phyloP scores from a whole-genome alignment of 2,888 invertebrate species.

The Osmoderma eremita region DNA sequence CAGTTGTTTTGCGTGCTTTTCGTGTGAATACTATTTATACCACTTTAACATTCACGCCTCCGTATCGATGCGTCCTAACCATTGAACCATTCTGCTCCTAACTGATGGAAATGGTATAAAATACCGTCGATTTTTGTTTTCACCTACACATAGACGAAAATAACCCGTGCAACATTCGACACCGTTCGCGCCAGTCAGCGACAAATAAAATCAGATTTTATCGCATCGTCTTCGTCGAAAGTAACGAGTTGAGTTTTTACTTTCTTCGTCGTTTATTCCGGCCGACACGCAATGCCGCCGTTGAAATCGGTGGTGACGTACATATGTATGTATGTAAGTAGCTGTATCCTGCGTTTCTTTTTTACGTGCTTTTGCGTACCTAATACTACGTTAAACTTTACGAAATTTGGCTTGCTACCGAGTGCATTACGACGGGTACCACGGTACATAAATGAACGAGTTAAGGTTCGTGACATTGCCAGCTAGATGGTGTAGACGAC shows the following conservation, averaged over 20 bases:
- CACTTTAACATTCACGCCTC: too few species aligned
- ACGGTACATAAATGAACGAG: too few species aligned
- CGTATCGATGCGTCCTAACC: neutral
- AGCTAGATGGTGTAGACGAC: too few species aligned
- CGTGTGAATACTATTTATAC: too few species aligned
- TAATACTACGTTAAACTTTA: too few species aligned
- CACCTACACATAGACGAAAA: constrained; percentile 14
- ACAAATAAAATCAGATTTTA: constrained; percentile 24
- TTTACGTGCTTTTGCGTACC: too few species aligned
- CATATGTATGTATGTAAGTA: too few species aligned
- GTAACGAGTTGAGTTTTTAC: constrained; percentile 18
- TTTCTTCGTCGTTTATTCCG: constrained; percentile 23
- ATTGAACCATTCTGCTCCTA: neutral
- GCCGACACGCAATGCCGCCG: constrained; percentile 13
- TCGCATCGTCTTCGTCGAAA: constrained; percentile 7
- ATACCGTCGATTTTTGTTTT: neutral
- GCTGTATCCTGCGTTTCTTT: too few species aligned
- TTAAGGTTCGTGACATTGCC: too few species aligned
- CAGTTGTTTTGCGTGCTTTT: too few species aligned
- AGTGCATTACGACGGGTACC: too few species aligned
- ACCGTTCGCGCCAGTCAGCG: constrained; percentile 14
- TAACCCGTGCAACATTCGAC: constrained; percentile 21
- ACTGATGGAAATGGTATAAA: constrained; percentile 8
- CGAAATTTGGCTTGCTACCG: too few species aligned
- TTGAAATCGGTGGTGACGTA: neutral